Percentiles rank a stretch among this genome's conserved stretches.
Evolutionary conservation across 2,113 vertebrate species (phyloP).

Genomic region (Vidua chalybeata): DNA sequence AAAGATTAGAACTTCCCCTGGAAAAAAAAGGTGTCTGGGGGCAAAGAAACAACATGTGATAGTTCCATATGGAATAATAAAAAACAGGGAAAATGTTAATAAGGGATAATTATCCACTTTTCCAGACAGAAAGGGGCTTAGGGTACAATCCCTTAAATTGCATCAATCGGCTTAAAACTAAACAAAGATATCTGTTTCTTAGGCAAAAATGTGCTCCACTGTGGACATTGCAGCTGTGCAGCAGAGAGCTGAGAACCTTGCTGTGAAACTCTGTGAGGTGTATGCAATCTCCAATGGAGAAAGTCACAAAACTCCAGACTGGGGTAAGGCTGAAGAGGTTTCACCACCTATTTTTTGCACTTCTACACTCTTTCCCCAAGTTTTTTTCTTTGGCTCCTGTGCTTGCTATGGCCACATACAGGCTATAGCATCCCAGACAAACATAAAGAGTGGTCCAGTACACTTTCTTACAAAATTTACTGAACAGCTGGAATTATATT

Average conservation of each 20-base stretch:
- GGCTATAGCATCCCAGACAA: not conserved
- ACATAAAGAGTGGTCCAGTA: not conserved
- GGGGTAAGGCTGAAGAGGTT: not conserved
- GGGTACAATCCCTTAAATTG: not conserved
- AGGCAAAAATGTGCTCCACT: not conserved
- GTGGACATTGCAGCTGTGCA: not conserved
- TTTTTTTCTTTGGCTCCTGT: not conserved
- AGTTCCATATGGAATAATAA: not conserved
- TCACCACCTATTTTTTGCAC: not conserved
- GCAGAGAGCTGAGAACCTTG: rapidly evolving
- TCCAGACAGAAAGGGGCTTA: not conserved
- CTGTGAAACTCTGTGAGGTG: not conserved
- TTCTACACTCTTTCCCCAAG: not conserved
- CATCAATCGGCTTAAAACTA: not conserved
- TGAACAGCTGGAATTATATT: not conserved
- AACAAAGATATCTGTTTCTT: not conserved
- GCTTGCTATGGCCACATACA: not conserved
- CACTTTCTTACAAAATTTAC: not conserved
- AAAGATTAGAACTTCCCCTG: not conserved
- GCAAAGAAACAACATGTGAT: not conserved
- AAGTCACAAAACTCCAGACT: not conserved
- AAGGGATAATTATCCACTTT: not conserved
- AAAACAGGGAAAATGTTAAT: not conserved
- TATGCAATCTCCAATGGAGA: not conserved
- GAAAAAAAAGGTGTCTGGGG: not conserved